Evolutionary conservation across 2,113 vertebrate genomes (phyloP), one percentile per base, ranked within the genome.

Genomic region (Budorcas taxicolor): DNA sequence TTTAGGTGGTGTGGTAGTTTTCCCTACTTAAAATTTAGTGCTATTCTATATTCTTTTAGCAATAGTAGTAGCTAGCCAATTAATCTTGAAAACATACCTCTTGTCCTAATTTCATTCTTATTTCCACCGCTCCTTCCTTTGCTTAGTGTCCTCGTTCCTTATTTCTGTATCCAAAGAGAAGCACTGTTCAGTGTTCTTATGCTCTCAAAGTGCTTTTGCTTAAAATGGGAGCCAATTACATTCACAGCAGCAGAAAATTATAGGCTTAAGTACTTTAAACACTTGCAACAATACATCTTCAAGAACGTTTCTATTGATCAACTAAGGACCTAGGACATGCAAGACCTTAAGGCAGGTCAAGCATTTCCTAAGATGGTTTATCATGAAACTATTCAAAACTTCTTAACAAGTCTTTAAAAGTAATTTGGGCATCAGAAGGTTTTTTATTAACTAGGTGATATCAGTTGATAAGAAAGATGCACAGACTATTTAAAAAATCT

Each of bases 301-400:
- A 92, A 93, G 33, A 94, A 19, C 97, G 36, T 95, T 98, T 95
- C 50, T 96, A 76, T 95, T 96, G 94, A 94, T 94, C 50, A 94
- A 36, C 85, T 87, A 81, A 96, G 91, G 36, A 97, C 83, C 25
- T 88, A 92, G 85, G 36, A 57, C 50, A 84, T 57, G 71, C 40
- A 93, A 85, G 31, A 64, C 12, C 45, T 96, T 94, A 90, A 89
- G 55, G 31, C 62, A 96, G 23, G 36, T 95, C 89, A 94, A 64
- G 23, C 10, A 62, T 88, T n/a, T 83, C 55, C 14, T 96, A 81
- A 93, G 57, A 82, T 78, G 6, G 15, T 53, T 95, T 94, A 64
- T 88, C 60, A 97, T 80, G 43, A 91, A 82, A 57, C 12, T 94
- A 45, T 90, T 85, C 50, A 60, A 93, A 96, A 83, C 31, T 23